phyloP scores from a whole-genome alignment of 1,140 invertebrate species.

The Magallana ariakensis region DNA sequence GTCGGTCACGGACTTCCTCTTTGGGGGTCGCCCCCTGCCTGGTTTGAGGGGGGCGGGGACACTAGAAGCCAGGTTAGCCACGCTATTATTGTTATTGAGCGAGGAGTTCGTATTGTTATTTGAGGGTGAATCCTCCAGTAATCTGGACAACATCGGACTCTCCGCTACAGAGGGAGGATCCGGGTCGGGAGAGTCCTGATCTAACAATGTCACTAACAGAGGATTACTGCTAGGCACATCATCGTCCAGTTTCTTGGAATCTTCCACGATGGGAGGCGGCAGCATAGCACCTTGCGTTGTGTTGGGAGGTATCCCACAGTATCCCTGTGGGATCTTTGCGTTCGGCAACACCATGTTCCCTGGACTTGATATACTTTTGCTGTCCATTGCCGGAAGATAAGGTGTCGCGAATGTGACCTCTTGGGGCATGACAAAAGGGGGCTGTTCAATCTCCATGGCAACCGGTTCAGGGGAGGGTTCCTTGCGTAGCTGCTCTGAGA shows the following conservation, averaged over 20 bases:
- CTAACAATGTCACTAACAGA: slow-evolving; percentile 74
- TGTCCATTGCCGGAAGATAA: background rate
- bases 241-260: slow-evolving; percentile 34
- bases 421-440: background rate
- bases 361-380: background rate
- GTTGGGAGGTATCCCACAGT: no score
- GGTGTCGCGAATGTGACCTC: background rate
- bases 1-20: slow-evolving; percentile 58
- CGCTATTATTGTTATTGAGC: slow-evolving; percentile 48
- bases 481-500: slow-evolving; percentile 71
- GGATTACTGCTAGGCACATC: slow-evolving; percentile 73
- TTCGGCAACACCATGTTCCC: slow-evolving; percentile 10
- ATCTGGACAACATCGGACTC: slow-evolving; percentile 79
- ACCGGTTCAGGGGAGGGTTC: slow-evolving; percentile 60
- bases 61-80: slow-evolving; percentile 61
- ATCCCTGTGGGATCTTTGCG: background rate
- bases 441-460: background rate
- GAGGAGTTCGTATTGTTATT: slow-evolving; percentile 32
- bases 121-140: slow-evolving; percentile 75
- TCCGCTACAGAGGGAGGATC: slow-evolving; percentile 65
- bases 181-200: slow-evolving; percentile 66
- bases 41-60: slow-evolving; percentile 47
- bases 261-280: slow-evolving; percentile 33
- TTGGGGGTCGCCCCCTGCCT: slow-evolving; percentile 50
- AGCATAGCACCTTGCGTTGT: background rate